These are phyloP conservation scores for Caiman crocodilus DNA, from an alignment of 2,797 vertebrate species.

Conservation along the genomic window DNA sequence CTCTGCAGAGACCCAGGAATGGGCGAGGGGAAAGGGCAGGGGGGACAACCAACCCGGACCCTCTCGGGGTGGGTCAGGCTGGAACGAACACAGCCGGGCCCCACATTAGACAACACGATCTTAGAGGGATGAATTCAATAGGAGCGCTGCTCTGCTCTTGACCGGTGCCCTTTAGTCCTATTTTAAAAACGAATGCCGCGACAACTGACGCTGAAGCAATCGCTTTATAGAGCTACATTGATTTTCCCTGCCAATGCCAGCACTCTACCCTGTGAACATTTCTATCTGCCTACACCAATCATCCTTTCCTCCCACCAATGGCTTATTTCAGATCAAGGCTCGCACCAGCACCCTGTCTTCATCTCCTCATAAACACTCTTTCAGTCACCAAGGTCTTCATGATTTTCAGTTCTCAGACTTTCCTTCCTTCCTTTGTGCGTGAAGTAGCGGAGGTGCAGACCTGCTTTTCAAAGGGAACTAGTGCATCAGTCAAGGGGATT, in stretches of 20 bases:
- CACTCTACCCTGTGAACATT: background rate
- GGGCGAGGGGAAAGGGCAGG: background rate
- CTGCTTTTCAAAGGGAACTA: constrained; percentile 23
- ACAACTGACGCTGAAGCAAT: background rate
- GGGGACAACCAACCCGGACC: background rate
- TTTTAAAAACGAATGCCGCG: background rate
- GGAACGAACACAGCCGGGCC: fast-evolving
- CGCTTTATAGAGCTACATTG: background rate
- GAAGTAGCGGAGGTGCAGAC: constrained; percentile 26
- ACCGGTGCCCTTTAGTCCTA: background rate
- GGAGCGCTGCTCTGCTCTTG: background rate
- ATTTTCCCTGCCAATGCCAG: background rate
- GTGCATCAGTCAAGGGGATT: constrained; percentile 51
- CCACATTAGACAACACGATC: fast-evolving
- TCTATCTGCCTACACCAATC: constrained; percentile 7
- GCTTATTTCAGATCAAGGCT: background rate
- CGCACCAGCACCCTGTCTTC: background rate
- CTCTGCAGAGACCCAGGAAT: background rate
- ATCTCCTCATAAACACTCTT: background rate
- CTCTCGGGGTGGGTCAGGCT: background rate
- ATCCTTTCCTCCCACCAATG: background rate
- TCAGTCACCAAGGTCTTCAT: background rate
- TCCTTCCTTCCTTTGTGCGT: constrained; percentile 13
- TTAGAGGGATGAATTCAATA: background rate
- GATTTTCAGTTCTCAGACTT: constrained; percentile 29